Percentiles rank a stretch among this genome's conserved stretches.
Conservation (phyloP, 2,888 invertebrate genomes). For the Lasioglossum zephyrum region DNA sequence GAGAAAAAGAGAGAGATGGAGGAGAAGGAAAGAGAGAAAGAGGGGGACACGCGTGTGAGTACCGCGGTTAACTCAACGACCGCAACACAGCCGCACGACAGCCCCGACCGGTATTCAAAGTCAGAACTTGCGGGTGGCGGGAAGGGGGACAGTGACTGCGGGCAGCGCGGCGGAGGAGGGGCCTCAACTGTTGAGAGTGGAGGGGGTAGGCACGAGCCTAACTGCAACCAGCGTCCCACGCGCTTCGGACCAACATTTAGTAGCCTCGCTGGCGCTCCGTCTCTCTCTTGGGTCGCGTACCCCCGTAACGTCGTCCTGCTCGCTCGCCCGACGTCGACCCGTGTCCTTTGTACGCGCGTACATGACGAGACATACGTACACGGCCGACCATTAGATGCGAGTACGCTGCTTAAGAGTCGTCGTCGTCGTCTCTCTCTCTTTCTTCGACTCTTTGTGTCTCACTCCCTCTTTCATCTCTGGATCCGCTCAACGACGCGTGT, state of each 20-base stretch:
- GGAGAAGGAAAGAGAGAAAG: neutral
- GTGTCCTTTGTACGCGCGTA: constrained; percentile 39
- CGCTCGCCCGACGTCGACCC: constrained; percentile 32
- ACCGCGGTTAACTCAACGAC: constrained; percentile 67
- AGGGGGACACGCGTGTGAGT: constrained; percentile 45
- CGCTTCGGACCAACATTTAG: constrained; percentile 76
- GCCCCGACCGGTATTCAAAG: constrained; percentile 81
- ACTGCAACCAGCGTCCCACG: constrained; percentile 82
- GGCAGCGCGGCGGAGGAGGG: constrained; percentile 33
- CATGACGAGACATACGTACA: constrained; percentile 57
- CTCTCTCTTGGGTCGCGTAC: constrained; percentile 17
- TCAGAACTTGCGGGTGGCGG: constrained; percentile 65
- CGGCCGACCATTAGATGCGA: constrained; percentile 64
- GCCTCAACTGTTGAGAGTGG: constrained; percentile 63
- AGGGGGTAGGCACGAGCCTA: constrained; percentile 82
- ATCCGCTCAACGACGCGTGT: constrained; percentile 13
- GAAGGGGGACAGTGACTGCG: constrained; percentile 36
- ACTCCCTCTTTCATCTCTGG: constrained; percentile 5
- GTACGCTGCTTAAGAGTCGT: constrained; percentile 58
- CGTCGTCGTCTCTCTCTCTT: constrained; percentile 15
- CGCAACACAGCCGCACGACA: constrained; percentile 68
- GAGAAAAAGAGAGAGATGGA: neutral
- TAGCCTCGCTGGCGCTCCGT: constrained; percentile 58
- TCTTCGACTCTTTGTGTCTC: constrained; percentile 26
- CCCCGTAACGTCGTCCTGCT: constrained; percentile 7